Base-by-base conservation (phyloP, 2,113 vertebrate genomes). In the Gorsachius goisagi region DNA sequence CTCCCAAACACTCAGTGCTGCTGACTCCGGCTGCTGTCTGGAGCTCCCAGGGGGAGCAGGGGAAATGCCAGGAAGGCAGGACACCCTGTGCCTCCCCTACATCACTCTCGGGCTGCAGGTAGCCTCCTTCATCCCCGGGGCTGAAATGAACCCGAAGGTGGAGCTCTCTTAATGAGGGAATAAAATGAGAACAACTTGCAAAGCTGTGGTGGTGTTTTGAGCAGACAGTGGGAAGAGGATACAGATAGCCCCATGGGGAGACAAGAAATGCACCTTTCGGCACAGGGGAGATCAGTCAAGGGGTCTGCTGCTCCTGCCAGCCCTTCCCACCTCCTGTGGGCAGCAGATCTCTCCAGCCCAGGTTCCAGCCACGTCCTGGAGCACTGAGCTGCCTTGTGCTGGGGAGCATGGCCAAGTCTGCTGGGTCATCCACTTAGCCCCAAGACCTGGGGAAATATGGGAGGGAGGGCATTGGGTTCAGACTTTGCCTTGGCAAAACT, bases 241-340 rank as follows among this genome's bases (percentile, higher is more conserved):
- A 47, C 11, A 0, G 1, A 26, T 23, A 47, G 2, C 2, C 12
- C 4, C 53, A 19, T 0, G 1, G 28, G 22, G 33, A 87, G 39
- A 50, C 22, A 58, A 64, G 50, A 63, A 69, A 79, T n/a, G 18
- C 1, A 2, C 41, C 23, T 67, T 75, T 16, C 1, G 4, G 41
- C 68, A 80, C 0, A 2, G 32, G 15, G 11, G 5, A 90, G 21
- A 71, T 15, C n/a, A 52, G 24, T 35, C 6, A 3, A 64, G 21
- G 12, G 55, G 13, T 71, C 44, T 76, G 55, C 41, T 83, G 63
- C 32, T 89, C 28, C 45, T 62, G 49, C 27, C 53, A 75, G 49
- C 14, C 35, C 17, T 72, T 85, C 41, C 58, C 37, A 60, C 12
- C 19, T 80, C 28, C 72, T 15, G 32, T 18, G 52, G 58, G 20